Conservation (phyloP, 2,797 vertebrate genomes). For the Spatula clypeata region DNA sequence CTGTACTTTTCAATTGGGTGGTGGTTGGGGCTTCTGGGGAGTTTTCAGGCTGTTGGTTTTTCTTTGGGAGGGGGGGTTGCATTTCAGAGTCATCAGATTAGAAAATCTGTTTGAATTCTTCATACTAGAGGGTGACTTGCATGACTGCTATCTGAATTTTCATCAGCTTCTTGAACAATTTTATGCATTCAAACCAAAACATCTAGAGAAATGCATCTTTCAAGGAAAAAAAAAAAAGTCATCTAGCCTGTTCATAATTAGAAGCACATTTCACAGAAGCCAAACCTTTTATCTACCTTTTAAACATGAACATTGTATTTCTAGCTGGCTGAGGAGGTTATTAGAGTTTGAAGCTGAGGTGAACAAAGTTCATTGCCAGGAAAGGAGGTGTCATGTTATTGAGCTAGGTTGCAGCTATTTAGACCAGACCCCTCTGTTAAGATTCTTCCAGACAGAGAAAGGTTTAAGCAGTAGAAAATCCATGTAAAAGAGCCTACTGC, state of each 20-base stretch:
- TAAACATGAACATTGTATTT: neutral
- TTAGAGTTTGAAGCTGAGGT: conserved; percentile 5
- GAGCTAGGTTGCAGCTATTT: neutral
- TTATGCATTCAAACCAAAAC: conserved; percentile 9
- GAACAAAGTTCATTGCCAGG: neutral
- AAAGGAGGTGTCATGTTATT: neutral
- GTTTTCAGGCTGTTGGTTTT: neutral
- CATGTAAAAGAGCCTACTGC: neutral
- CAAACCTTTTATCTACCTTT: conserved; percentile 17
- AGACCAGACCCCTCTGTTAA: neutral
- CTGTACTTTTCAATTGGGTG: neutral
- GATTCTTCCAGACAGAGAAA: neutral
- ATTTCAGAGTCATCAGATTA: conserved; percentile 17
- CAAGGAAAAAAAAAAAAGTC: neutral
- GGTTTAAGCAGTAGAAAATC: neutral
- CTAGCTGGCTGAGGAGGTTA: neutral
- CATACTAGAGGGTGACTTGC: neutral
- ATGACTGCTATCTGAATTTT: conserved; percentile 1
- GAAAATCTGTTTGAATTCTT: conserved; percentile 28
- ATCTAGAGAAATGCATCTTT: neutral
- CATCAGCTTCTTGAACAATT: conserved; percentile 8
- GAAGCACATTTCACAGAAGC: neutral
- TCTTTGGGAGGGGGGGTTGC: neutral
- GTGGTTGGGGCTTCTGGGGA: neutral
- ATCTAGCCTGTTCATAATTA: neutral